Conservation (phyloP, 2,797 vertebrate species). For the Eleutherodactylus coqui region DNA sequence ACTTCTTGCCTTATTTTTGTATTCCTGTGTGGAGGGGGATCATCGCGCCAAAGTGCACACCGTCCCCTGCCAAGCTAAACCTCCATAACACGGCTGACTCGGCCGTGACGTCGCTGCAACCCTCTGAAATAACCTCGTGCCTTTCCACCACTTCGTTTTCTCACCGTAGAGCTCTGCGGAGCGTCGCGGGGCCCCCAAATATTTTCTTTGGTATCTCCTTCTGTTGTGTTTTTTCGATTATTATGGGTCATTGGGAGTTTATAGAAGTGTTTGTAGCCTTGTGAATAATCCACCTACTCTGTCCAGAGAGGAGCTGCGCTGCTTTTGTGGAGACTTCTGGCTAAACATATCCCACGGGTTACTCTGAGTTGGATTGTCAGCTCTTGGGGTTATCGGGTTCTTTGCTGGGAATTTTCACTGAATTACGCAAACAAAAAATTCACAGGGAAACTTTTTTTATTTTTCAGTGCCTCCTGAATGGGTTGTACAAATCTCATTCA, state of each 20-base stretch:
- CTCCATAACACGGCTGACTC: not conserved
- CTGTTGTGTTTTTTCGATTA: conserved; percentile 6
- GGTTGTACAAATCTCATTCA: too few species aligned
- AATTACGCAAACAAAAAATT: too few species aligned
- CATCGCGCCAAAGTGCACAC: conserved; percentile 19
- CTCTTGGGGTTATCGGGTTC: not conserved
- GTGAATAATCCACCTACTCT: not conserved
- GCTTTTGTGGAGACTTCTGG: not conserved
- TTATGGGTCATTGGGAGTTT: conserved; percentile 52
- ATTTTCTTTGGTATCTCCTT: conserved; percentile 15
- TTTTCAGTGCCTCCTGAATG: too few species aligned
- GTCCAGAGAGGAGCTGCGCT: not conserved
- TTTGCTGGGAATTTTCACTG: not conserved
- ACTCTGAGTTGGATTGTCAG: not conserved
- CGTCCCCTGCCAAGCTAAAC: conserved; percentile 28
- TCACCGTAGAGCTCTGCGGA: not conserved
- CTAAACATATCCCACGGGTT: not conserved
- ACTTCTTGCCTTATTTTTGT: not conserved
- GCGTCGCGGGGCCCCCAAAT: not conserved
- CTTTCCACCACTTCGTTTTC: conserved; percentile 5
- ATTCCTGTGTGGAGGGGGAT: not conserved
- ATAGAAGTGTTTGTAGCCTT: conserved; percentile 23
- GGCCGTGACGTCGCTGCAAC: not conserved
- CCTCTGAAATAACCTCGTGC: conserved; percentile 17
- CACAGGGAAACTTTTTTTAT: too few species aligned